A percentile compares a stretch with the other conserved stretches of the same genome.
phyloP scores from a whole-genome alignment of 2,888 invertebrate species.

The Paralinhomoeus sp. region DNA sequence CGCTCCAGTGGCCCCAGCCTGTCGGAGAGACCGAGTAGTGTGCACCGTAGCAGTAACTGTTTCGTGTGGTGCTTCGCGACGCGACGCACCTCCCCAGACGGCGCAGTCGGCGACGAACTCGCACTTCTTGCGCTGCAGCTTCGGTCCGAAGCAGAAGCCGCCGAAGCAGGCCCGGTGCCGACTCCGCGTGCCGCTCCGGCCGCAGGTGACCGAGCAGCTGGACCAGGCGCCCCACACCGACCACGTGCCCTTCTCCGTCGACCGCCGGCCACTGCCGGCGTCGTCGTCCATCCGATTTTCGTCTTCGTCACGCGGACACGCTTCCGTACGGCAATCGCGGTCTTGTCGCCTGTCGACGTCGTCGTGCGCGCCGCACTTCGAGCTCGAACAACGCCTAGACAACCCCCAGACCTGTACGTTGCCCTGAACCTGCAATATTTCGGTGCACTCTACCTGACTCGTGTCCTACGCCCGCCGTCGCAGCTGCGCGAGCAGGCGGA shows the following conservation, averaged over 20 bases:
- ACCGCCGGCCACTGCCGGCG: conserved; percentile 3
- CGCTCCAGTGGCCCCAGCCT: conserved; percentile 25
- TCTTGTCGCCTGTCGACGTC: too few species aligned
- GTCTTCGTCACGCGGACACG: conserved; percentile 5
- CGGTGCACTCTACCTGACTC: not conserved
- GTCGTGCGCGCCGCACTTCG: too few species aligned
- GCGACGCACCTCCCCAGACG: conserved; percentile 1
- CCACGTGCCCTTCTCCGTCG: conserved; percentile 11
- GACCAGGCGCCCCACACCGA: conserved; percentile 16
- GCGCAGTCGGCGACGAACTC: conserved; percentile 10
- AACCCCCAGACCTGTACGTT: too few species aligned
- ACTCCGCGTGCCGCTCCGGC: conserved; percentile 12
- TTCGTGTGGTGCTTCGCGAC: too few species aligned
- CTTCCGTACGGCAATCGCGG: not conserved
- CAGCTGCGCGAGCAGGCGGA: conserved; percentile 5
- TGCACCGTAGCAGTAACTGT: too few species aligned
- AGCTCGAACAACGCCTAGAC: too few species aligned
- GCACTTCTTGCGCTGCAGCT: conserved; percentile 21
- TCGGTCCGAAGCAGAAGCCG: conserved; percentile 15
- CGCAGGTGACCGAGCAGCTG: conserved; percentile 17
- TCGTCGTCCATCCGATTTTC: not conserved
- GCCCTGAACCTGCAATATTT: too few species aligned
- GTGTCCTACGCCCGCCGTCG: conserved; percentile 5
- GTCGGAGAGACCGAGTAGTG: too few species aligned
- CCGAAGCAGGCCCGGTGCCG: conserved; percentile 4